Conservation (phyloP, 1,140 invertebrate genomes). For the Magallana gigas region DNA sequence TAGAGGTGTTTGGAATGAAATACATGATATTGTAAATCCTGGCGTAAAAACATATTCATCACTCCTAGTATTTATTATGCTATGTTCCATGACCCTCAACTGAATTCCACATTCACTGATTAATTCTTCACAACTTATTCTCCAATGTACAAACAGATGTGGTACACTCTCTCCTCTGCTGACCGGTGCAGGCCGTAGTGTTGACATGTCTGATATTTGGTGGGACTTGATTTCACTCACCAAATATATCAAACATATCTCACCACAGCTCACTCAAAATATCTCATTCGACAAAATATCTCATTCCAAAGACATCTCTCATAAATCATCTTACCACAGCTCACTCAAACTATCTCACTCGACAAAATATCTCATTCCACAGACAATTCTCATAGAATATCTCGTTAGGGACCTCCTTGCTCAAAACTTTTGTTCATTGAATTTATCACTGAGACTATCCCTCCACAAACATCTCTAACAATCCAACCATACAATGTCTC, state of each 20-base stretch:
- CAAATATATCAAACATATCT: constrained; percentile 99
- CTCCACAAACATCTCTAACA: background rate
- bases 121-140: background rate
- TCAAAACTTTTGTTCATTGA: no score
- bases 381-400: constrained; percentile 75
- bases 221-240: constrained; percentile 89
- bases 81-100: no score
- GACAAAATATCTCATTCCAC: no score
- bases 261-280: constrained; percentile 80
- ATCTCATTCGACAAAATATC: background rate
- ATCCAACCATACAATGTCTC: background rate
- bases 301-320: constrained; percentile 96
- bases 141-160: background rate
- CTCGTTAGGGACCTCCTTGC: no score
- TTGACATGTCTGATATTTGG: constrained; percentile 99
- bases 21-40: no score
- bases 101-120: background rate
- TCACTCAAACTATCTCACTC: no score
- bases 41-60: no score
- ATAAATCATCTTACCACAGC: no score
- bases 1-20: no score
- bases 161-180: background rate
- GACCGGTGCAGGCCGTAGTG: constrained; percentile 54
- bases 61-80: no score
- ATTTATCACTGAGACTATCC: background rate